Conservation (phyloP, 1,140 invertebrate species). For the Orius insidiosus region DNA sequence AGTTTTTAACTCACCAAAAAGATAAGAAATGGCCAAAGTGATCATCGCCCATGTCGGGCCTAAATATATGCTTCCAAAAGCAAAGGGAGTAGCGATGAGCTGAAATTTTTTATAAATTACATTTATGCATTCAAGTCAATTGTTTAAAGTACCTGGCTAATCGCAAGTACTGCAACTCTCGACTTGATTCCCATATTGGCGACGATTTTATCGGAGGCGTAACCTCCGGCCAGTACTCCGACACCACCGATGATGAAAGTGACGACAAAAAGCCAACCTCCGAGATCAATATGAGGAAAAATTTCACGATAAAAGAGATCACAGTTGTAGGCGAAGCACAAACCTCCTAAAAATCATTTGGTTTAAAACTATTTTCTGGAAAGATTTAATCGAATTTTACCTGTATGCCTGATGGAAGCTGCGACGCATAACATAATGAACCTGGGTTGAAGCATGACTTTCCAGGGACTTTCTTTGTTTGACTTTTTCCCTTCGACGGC, state of each 20-base stretch:
- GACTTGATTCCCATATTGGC: constrained; percentile 72
- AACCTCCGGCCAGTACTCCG: constrained; percentile 72
- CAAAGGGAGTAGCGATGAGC: constrained; percentile 69
- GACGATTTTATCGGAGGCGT: constrained; percentile 77
- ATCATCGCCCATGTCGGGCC: constrained; percentile 69
- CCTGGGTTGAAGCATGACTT: constrained; percentile 54
- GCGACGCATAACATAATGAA: constrained; percentile 67
- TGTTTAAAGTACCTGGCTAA: constrained; percentile 38
- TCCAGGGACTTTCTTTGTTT: constrained; percentile 42
- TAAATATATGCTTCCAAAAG: constrained; percentile 74
- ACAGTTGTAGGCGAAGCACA: constrained; percentile 79
- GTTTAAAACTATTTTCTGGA: no score
- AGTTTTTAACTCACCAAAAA: constrained; percentile 47
- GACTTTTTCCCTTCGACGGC: constrained; percentile 21
- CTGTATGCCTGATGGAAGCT: constrained; percentile 77
- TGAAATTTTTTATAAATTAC: constrained; percentile 30
- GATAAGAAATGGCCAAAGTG: constrained; percentile 64
- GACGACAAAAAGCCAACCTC: constrained; percentile 73
- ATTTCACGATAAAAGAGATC: constrained; percentile 74
- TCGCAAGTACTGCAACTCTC: constrained; percentile 61
- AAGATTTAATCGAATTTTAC: constrained; percentile 26
- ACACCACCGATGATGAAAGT: constrained; percentile 73
- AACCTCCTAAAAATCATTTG: constrained; percentile 58
- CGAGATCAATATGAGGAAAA: constrained; percentile 70
- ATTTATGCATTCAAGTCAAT: background rate